phyloP scores from a whole-genome alignment of 2,888 invertebrate genomes.

The Chrysina gloriosa region DNA sequence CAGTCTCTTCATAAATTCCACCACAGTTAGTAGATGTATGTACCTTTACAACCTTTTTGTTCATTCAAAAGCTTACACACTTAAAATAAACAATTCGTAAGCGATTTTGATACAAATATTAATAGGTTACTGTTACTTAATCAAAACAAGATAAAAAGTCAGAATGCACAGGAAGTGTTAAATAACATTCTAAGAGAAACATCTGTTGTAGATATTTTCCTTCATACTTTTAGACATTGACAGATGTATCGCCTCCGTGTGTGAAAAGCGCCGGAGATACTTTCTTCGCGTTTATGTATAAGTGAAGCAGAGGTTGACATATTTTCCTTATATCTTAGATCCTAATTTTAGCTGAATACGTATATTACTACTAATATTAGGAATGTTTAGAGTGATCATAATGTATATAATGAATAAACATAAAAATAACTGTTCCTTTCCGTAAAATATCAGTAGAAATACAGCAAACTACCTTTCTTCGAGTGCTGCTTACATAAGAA shows the following conservation, averaged over 20 bases:
- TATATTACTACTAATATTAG: no score
- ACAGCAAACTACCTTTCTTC: no score
- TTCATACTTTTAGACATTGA: constrained; percentile 10
- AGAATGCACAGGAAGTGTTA: constrained; percentile 19
- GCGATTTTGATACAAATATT: neutral
- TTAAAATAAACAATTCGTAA: neutral
- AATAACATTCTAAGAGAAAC: constrained; percentile 10
- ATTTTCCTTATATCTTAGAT: neutral
- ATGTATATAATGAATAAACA: no score
- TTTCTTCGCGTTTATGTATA: neutral
- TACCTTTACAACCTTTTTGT: neutral
- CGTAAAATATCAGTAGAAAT: no score
- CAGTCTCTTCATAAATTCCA: no score
- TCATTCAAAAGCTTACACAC: neutral
- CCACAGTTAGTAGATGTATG: no score
- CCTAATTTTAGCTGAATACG: no score
- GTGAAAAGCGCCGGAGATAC: neutral
- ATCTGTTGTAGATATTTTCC: constrained; percentile 28
- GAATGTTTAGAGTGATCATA: no score
- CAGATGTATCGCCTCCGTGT: constrained; percentile 22
- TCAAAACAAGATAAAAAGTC: neutral
- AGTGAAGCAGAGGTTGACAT: neutral
- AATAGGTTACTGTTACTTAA: neutral
- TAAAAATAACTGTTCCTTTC: no score
- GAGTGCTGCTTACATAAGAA: neutral